Base-by-base conservation (phyloP, 23 tunicate species). In the Oikopleura vanhoeffeni region DNA sequence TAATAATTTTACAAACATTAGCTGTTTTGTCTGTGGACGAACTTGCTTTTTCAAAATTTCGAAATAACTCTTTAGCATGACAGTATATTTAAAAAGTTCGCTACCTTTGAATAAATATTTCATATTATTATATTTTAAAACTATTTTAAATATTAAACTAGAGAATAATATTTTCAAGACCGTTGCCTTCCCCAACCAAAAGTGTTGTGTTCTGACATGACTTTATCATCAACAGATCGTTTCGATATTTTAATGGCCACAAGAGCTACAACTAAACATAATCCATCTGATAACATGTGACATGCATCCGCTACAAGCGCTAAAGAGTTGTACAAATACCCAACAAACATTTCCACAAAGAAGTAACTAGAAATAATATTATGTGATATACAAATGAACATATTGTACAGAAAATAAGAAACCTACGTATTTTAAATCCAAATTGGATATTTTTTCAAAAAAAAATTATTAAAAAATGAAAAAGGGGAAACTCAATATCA, bases 121-220 rank as follows among this genome's bases (percentile, higher is more conserved):
- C 39, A 28, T 0, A 39, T 18, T 28, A 28, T 83, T 39, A 83
- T 38, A 83, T 39, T 39, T n/a, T 33, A 35, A 18, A 39, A 33
- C 33, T 27, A 83, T 27, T 40, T 32, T 32, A 34, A 34, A 64
- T 84, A 13, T 67, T 39, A 67, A 67, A 8, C 24, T n/a, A 57
- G 88, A 3, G 40, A 89, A 92, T 89, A 87, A 92, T 86, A 92
- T 89, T 85, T 92, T 49, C 49, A n/a, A n/a, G n/a, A n/a, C n/a
- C n/a, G n/a, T n/a, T n/a, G n/a, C n/a, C n/a, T n/a, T n/a, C 86
- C 91, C 98, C 98, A 93, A 34, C 98, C 98, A 86, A 93, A 93
- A 39, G 98, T 93, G 57, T 93, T 93, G 41, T 83, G 88, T 76
- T 93, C 86, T 18, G 60, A 49, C 8, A 49, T 8, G 18, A 49